phyloP scores from a whole-genome alignment of 2,888 invertebrate genomes.

The Hypomecis punctinalis region DNA sequence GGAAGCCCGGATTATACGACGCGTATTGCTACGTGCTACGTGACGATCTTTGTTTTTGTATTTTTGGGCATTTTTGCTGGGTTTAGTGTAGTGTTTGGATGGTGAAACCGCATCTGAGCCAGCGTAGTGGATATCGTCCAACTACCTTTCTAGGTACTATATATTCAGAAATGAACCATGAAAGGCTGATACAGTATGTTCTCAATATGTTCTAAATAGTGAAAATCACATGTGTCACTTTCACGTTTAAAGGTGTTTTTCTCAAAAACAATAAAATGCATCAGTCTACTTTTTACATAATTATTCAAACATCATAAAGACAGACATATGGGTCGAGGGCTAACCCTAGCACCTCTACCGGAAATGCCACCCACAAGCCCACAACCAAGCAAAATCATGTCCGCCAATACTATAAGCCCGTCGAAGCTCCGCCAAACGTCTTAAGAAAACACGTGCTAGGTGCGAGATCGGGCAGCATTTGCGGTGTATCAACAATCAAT shows the following conservation, averaged over 20 bases:
- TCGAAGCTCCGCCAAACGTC: slow-evolving; percentile 2
- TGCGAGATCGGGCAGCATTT: slow-evolving; percentile 4
- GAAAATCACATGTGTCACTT: too few species aligned
- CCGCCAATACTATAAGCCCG: background rate
- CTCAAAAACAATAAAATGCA: too few species aligned
- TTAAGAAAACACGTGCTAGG: slow-evolving; percentile 23
- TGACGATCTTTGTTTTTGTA: slow-evolving; percentile 52
- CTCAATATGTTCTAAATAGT: too few species aligned
- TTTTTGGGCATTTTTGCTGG: slow-evolving; percentile 21
- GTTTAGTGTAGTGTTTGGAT: background rate
- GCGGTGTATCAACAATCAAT: slow-evolving; percentile 50
- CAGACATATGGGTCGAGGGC: too few species aligned
- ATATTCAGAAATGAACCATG: background rate
- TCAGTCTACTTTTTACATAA: too few species aligned
- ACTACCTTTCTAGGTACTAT: background rate
- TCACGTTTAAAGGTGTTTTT: too few species aligned
- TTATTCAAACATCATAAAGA: too few species aligned
- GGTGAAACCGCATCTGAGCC: too few species aligned
- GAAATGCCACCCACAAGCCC: too few species aligned
- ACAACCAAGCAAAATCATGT: background rate
- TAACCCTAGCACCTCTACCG: too few species aligned
- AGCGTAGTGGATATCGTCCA: background rate
- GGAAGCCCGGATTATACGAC: slow-evolving; percentile 73
- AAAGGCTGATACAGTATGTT: too few species aligned
- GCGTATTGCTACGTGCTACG: slow-evolving; percentile 76